Conservation (phyloP, 1,140 invertebrate genomes). For the Megalopta genalis region DNA sequence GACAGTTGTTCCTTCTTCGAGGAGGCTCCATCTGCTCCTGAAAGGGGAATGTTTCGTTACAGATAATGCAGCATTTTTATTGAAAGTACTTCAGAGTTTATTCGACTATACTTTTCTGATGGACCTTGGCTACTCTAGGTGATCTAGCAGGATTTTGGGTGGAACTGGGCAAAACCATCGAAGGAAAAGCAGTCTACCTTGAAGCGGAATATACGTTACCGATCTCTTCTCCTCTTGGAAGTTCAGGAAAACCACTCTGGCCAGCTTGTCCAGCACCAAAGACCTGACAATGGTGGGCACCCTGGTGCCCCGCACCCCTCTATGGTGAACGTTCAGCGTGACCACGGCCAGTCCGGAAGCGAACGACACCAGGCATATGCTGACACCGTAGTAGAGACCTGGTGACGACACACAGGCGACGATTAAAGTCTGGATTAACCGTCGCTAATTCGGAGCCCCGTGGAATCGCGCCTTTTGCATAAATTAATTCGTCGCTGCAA, state of each 20-base stretch:
- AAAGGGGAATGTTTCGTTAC: background rate
- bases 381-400: slow-evolving; percentile 95
- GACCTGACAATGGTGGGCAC: slow-evolving; percentile 86
- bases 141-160: too few species aligned
- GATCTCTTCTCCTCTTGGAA: slow-evolving; percentile 68
- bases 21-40: slow-evolving; percentile 64
- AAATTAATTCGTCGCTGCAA: too few species aligned
- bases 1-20: slow-evolving; percentile 67
- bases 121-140: too few species aligned
- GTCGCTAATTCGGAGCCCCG: too few species aligned
- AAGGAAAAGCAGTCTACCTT: background rate
- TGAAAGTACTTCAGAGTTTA: too few species aligned
- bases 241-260: slow-evolving; percentile 82
- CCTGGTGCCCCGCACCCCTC: slow-evolving; percentile 88
- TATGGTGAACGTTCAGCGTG: slow-evolving; percentile 92
- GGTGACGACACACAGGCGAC: slow-evolving; percentile 42
- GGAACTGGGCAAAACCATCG: background rate
- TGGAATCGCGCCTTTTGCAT: too few species aligned
- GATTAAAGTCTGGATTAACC: background rate
- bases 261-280: slow-evolving; percentile 85
- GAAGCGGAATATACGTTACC: slow-evolving; percentile 29
- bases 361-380: slow-evolving; percentile 94
- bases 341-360: slow-evolving; percentile 92
- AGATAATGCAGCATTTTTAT: too few species aligned
- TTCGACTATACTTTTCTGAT: too few species aligned